A percentile compares a stretch with the other conserved stretches of the same genome.
Evolutionary conservation across 2,797 vertebrate genomes (phyloP).

Genomic region (Periophthalmus magnuspinnatus): DNA sequence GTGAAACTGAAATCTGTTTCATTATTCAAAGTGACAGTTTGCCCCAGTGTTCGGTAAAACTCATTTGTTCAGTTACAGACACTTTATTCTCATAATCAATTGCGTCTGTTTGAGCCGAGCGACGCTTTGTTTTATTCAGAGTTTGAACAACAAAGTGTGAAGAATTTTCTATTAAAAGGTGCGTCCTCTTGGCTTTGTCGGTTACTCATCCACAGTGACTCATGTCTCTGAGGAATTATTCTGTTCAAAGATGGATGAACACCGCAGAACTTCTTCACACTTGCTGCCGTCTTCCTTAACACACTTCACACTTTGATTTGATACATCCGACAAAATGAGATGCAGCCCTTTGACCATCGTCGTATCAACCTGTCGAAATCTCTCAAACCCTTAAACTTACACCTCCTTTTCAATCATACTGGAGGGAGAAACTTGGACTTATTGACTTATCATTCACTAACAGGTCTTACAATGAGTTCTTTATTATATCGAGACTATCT

Average conservation of each 20-base stretch:
- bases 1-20: not conserved
- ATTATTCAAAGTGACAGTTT: constrained; percentile 6
- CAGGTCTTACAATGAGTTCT: too few relatives aligned
- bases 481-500: too few relatives aligned
- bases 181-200: constrained; percentile 24
- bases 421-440: too few relatives aligned
- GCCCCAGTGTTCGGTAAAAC: constrained; percentile 7
- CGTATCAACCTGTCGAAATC: not conserved
- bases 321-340: not conserved
- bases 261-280: not conserved
- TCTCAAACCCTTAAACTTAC: too few relatives aligned
- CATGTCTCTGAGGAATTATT: constrained; percentile 29
- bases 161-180: constrained; percentile 14
- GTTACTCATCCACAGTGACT: constrained; percentile 50
- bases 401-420: too few relatives aligned
- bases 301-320: not conserved
- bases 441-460: too few relatives aligned
- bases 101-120: constrained; percentile 1
- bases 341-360: not conserved
- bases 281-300: not conserved
- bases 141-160: constrained; percentile 12
- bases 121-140: constrained; percentile 8
- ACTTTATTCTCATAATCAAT: constrained; percentile 13
- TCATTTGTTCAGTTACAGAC: constrained; percentile 3
- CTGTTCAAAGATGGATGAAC: constrained; percentile 10